Base-by-base conservation (phyloP, 2,113 vertebrate species). In the Puntigrus tetrazona region DNA sequence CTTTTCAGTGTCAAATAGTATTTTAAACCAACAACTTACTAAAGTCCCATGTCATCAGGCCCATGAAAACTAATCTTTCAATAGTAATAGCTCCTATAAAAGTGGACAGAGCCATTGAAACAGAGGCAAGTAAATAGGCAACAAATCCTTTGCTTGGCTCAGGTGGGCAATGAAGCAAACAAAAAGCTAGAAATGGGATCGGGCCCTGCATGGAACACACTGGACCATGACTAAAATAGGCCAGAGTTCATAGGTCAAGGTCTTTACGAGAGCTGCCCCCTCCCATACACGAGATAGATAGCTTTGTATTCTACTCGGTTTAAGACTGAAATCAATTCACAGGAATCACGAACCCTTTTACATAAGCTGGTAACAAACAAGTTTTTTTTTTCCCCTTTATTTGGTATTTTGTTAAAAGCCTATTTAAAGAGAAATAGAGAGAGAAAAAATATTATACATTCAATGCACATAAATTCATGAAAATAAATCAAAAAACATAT, bases 41-140 rank as follows among this genome's bases (percentile, higher is more conserved):
- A 91, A 92, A 93, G 92, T 92, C 91, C 95, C 95, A 94, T 95
- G 92, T 95, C 94, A 94, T 94, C 94, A 92, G 87, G 84, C 93
- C 90, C 94, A 94, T 92, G 94, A 95, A 95, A 95, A 92, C 90
- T 93, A 91, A 93, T 92, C 95, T 95, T 95, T 96, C 94, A 95
- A 92, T 93, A 94, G 94, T 95, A 96, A 96, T 95, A 94, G 95
- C 94, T 91, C 92, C 94, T 95, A 96, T 95, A 96, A 96, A 96
- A 95, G 93, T 94, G 89, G 93, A 93, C 86, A 91, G 90, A 90
- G 94, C 94, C 93, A 94, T 90, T 94, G 94, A 92, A 96, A 94
- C 95, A 95, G 94, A 94, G 92, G 92, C 88, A 92, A 83, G 95
- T 96, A 94, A 95, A 96, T 93, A 94, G 95, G 95, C 95, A 95